Evolutionary conservation across 2,888 invertebrate species (phyloP).

Genomic region (Acanthococcus lagerstroemiae): DNA sequence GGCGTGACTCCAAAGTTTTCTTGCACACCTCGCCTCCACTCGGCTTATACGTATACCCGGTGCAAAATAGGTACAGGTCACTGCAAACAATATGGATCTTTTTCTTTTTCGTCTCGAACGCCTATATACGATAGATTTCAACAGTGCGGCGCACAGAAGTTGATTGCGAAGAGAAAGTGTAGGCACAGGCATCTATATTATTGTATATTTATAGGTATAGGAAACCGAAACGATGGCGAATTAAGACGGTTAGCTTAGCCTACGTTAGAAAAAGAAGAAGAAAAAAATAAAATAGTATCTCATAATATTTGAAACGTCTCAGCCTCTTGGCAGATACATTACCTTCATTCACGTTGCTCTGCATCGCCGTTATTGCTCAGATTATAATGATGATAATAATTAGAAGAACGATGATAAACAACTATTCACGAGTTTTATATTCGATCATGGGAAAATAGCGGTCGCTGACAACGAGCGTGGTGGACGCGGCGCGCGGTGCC

Average conservation of each 20-base stretch:
- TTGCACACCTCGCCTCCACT: background rate
- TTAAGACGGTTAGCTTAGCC: background rate
- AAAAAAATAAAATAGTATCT: background rate
- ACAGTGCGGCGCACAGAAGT: conserved; percentile 1
- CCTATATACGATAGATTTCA: background rate
- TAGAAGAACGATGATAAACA: conserved; percentile 11
- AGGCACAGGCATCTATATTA: no score
- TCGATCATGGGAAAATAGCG: conserved; percentile 9
- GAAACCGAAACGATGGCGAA: background rate
- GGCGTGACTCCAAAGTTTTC: background rate
- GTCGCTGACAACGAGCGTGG: background rate
- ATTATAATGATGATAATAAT: conserved; percentile 12
- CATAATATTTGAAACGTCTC: background rate
- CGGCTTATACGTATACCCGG: background rate
- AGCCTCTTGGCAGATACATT: background rate
- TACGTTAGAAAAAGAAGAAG: background rate
- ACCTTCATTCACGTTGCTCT: background rate
- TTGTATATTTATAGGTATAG: background rate
- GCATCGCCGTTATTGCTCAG: conserved; percentile 3
- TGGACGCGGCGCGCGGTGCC: background rate
- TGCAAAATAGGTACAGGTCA: conserved; percentile 9
- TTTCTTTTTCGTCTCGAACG: background rate
- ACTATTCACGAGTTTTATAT: conserved; percentile 6
- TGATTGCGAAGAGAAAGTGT: conserved; percentile 9
- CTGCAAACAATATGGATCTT: no score